phyloP scores from a whole-genome alignment of 1,140 invertebrate genomes.

The Diploscapter pachys region DNA sequence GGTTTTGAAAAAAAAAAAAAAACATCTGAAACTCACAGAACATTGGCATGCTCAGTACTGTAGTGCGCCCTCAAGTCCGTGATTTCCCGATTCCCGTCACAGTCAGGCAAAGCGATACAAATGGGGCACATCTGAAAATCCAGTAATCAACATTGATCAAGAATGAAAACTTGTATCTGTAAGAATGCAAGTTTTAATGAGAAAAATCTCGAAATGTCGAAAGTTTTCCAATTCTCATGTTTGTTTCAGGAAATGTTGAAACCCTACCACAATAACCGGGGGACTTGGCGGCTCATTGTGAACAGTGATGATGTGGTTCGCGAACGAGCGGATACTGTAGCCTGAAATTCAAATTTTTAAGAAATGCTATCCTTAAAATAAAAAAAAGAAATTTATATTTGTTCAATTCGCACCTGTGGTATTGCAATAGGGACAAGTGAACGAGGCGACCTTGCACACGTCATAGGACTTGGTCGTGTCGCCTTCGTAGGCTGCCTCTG shows the following conservation, averaged over 20 bases:
- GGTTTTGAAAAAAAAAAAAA: too few relatives aligned
- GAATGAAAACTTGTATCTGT: not conserved
- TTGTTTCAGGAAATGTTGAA: not conserved
- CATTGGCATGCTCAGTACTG: not conserved
- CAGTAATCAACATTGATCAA: not conserved
- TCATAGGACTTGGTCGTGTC: conserved; percentile 20
- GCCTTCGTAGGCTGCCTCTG: conserved; percentile 26
- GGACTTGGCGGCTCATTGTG: too few relatives aligned
- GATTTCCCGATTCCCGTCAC: not conserved
- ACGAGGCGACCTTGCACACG: conserved; percentile 19
- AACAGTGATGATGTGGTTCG: too few relatives aligned
- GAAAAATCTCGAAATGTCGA: not conserved
- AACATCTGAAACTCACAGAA: too few relatives aligned
- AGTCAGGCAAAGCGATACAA: conserved; percentile 19
- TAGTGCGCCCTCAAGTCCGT: conserved; percentile 10
- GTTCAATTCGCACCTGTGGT: not conserved
- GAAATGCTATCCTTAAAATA: not conserved
- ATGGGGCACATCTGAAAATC: conserved; percentile 21
- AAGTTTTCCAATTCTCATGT: not conserved
- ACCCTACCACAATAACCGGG: too few relatives aligned
- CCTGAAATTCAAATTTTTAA: not conserved
- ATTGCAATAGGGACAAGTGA: conserved; percentile 28
- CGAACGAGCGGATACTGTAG: too few relatives aligned
- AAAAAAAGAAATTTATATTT: conserved; percentile 1
- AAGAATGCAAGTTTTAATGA: too few relatives aligned